Conservation (phyloP, 2,888 invertebrate species). For the Dysmachus trigonus region DNA sequence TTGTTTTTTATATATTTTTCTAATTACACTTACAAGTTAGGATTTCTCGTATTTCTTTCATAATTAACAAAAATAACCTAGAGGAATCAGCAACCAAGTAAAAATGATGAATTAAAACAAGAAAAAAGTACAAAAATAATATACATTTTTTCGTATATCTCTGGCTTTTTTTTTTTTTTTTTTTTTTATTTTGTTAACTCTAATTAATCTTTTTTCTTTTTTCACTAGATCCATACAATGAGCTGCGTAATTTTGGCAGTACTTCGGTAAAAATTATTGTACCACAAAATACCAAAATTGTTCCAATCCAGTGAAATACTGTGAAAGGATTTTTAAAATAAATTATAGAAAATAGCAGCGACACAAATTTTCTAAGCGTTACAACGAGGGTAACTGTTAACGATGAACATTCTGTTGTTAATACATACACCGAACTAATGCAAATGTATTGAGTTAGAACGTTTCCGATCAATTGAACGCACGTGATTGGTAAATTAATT, state of each 20-base stretch:
- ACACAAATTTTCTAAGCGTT: constrained; percentile 94
- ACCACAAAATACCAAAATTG: constrained; percentile 88
- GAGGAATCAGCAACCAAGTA: not conserved
- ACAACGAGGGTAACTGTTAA: constrained; percentile 95
- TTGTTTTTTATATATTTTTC: not conserved
- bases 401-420: constrained; percentile 94
- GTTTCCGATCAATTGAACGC: constrained; percentile 82
- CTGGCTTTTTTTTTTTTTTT: too few species aligned
- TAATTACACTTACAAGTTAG: not conserved
- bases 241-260: constrained; percentile 65
- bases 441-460: constrained; percentile 92
- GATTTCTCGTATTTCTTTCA: not conserved
- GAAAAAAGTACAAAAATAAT: not conserved
- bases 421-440: constrained; percentile 91
- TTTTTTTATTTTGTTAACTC: not conserved
- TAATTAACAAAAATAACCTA: not conserved
- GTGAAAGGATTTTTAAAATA: constrained; percentile 96
- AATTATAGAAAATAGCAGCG: constrained; percentile 92
- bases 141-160: not conserved
- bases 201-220: not conserved
- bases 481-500: constrained; percentile 75
- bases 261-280: constrained; percentile 92
- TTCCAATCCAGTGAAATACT: constrained; percentile 88
- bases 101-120: not conserved
- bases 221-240: not conserved